These are phyloP conservation scores for Tonatia bakeri DNA, from an alignment of 2,113 vertebrate genomes.

Conservation along the genomic window DNA sequence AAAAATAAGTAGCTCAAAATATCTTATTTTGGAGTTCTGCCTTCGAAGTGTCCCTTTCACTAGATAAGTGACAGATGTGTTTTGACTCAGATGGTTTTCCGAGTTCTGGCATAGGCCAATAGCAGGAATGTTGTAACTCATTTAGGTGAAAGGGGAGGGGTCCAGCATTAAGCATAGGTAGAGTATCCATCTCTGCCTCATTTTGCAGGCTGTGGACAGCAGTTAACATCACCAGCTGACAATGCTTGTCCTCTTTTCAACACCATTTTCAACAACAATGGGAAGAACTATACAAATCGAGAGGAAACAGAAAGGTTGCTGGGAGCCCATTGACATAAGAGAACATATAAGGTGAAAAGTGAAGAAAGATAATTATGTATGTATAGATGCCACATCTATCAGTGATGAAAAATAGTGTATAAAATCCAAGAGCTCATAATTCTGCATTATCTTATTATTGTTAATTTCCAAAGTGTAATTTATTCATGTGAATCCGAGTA, in stretches of 20 bases:
- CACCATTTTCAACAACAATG: slow-evolving; percentile 49
- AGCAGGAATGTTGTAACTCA: slow-evolving; percentile 3
- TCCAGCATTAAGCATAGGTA: background rate
- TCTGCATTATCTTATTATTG: slow-evolving; percentile 51
- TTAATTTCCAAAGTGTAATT: slow-evolving; percentile 75
- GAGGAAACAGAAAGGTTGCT: slow-evolving; percentile 44
- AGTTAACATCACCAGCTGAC: slow-evolving; percentile 6
- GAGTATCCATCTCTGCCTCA: slow-evolving; percentile 8
- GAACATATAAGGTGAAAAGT: slow-evolving; percentile 23
- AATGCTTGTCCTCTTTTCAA: slow-evolving; percentile 18
- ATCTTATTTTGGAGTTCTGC: background rate
- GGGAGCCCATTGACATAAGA: slow-evolving; percentile 6
- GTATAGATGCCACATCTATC: background rate
- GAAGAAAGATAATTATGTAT: slow-evolving; percentile 6
- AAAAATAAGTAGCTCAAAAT: background rate
- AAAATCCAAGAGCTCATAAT: slow-evolving; percentile 46
- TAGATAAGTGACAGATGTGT: background rate
- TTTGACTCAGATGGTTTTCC: slow-evolving; percentile 5
- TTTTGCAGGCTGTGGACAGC: slow-evolving; percentile 27
- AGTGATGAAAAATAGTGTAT: slow-evolving; percentile 45
- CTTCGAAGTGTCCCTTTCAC: background rate
- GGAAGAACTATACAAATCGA: slow-evolving; percentile 39
- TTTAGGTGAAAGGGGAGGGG: background rate
- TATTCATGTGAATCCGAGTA: slow-evolving; percentile 68
- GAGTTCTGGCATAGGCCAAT: background rate